Evolutionary conservation across 1,140 invertebrate species (phyloP).

Genomic region (Melanaphis sacchari): DNA sequence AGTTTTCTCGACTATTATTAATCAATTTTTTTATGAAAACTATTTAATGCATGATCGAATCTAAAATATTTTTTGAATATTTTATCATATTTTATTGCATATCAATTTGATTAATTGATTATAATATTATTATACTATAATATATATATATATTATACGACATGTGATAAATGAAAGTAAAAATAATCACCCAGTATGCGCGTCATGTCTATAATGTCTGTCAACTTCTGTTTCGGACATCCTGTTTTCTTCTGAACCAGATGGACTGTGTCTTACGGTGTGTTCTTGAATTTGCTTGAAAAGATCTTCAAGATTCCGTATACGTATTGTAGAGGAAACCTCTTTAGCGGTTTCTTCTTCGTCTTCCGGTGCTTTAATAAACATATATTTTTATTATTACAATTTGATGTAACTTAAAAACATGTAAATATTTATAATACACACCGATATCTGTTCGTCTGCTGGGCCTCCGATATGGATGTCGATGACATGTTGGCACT

Average conservation of each 20-base stretch:
- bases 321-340: slow-evolving; percentile 76
- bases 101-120: background rate
- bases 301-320: slow-evolving; percentile 89
- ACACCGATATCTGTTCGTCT: slow-evolving; percentile 51
- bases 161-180: background rate
- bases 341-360: slow-evolving; percentile 74
- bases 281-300: slow-evolving; percentile 87
- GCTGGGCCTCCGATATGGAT: slow-evolving; percentile 32
- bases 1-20: too few relatives aligned
- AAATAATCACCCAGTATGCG: slow-evolving; percentile 71
- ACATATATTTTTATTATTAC: background rate
- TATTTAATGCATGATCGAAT: too few relatives aligned
- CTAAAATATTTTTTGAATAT: background rate
- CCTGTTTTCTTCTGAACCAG: slow-evolving; percentile 88
- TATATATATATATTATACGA: too few relatives aligned
- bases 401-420: background rate
- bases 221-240: slow-evolving; percentile 92
- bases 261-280: slow-evolving; percentile 84
- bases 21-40: too few relatives aligned
- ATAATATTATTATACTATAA: background rate
- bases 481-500: slow-evolving; percentile 8
- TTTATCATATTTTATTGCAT: background rate
- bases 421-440: slow-evolving; percentile 58
- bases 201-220: slow-evolving; percentile 82
- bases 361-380: slow-evolving; percentile 65